These are phyloP conservation scores for Cynopterus brachyotis DNA, from an alignment of 2,113 vertebrate species.

Conservation along the genomic window DNA sequence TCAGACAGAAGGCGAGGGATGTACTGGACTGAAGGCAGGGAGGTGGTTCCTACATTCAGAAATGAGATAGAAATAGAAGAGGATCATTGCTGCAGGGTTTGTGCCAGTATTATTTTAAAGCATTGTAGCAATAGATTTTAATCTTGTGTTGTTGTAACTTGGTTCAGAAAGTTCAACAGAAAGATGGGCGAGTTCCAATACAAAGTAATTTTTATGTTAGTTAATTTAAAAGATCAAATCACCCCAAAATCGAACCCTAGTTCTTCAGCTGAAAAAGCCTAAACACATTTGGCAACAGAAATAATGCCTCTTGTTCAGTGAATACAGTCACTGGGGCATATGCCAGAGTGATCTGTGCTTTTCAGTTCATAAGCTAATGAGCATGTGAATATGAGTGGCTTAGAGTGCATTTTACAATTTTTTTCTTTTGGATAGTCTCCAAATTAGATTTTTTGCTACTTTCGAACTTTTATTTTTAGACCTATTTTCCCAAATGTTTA, in stretches of 20 bases:
- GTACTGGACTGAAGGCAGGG: constrained; percentile 84
- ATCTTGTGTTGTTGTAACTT: not conserved
- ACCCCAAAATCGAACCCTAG: not conserved
- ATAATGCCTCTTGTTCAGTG: not conserved
- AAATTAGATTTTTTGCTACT: not conserved
- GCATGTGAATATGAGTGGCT: not conserved
- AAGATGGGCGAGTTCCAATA: not conserved
- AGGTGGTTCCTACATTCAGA: constrained; percentile 77
- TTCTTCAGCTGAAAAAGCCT: not conserved
- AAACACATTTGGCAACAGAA: not conserved
- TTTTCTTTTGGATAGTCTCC: not conserved
- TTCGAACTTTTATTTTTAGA: not conserved
- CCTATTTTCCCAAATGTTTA: not conserved
- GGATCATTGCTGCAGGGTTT: constrained; percentile 90
- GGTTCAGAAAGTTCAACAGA: not conserved
- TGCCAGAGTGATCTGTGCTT: too few relatives aligned
- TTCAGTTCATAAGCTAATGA: not conserved
- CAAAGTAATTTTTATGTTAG: not conserved
- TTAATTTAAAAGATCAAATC: not conserved
- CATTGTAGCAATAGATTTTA: constrained; percentile 49
- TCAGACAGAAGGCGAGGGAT: constrained; percentile 91
- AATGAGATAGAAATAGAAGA: constrained; percentile 88
- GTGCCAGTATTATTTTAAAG: constrained; percentile 79
- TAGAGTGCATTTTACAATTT: not conserved
- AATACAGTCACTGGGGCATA: not conserved